Base-by-base conservation (phyloP, 2,888 invertebrate genomes). In the Melangyna quadrimaculata region DNA sequence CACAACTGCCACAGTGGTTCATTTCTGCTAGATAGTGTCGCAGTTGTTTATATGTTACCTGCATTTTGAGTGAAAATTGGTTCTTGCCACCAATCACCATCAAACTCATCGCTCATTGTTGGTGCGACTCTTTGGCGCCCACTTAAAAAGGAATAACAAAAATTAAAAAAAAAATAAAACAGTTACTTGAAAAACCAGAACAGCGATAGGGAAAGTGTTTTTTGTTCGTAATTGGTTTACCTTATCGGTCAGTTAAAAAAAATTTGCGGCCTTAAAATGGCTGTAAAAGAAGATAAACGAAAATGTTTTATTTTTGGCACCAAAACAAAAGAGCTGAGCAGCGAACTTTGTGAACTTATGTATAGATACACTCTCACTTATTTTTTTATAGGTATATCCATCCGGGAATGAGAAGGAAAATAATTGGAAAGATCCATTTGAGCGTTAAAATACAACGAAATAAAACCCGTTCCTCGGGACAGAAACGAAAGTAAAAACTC, bases 401-500 rank as follows among this genome's bases (percentile, higher is more conserved):
- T 53, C n/a, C 37, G 14, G 43, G 55, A 37, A 67, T 37, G 35
- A 48, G 24, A 35, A 40, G 35, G 61, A 69, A 51, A 71, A 74
- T 72, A 71, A 74, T 69, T 65, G 43, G 10, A 29, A 63, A 61
- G 51, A 73, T 37, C 70, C 87, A 88, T 88, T 87, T 79, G 88
- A 87, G 72, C 72, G 72, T 79, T 78, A 69, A 63, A 71, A 88
- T 81, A 37, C 29, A 45, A 59, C 51, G 32, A 53, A 45, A 37
- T 2, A 72, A 75, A 84, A 86, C 84, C 72, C 3, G 80, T 80
- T 80, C 70, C 22, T 24, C 40, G 69, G 55, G 12, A 53, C 63
- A 70, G 82, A 89, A 91, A 90, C 89, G 91, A 91, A 91, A 91
- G 91, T 91, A 91, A 91, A 91, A 91, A 90, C 91, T 91, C 90